phyloP scores from a whole-genome alignment of 1,140 invertebrate genomes.

The fruit fly (Drosophila melanogaster) region DNA sequence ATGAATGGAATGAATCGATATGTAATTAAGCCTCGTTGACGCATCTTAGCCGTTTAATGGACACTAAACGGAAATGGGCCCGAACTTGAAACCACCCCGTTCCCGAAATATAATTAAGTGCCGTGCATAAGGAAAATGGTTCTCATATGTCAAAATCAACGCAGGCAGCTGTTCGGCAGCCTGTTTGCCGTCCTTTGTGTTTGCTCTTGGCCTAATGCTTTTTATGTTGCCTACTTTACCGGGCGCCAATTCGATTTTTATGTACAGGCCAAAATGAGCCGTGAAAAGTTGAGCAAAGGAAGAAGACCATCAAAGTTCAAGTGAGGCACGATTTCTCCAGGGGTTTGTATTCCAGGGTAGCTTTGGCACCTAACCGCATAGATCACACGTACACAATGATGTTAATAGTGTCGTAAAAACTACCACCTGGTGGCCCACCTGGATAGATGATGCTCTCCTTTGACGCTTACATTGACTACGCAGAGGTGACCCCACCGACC shows the following conservation, averaged over 20 bases:
- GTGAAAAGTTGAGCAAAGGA: conserved; percentile 13
- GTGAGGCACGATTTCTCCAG: conserved; percentile 29
- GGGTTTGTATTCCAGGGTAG: neutral
- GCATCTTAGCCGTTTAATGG: conserved; percentile 33
- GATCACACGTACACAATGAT: conserved; percentile 74
- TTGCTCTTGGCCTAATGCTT: conserved; percentile 40
- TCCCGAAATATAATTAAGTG: conserved; percentile 64
- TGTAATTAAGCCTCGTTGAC: conserved; percentile 35
- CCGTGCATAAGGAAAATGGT: conserved; percentile 37
- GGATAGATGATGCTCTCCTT: conserved; percentile 26
- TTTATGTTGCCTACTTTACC: conserved; percentile 58
- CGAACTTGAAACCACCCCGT: conserved; percentile 12
- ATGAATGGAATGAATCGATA: conserved; percentile 34
- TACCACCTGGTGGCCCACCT: conserved; percentile 22
- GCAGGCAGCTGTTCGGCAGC: conserved; percentile 51
- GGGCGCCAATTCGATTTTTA: conserved; percentile 56
- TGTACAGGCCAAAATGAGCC: conserved; percentile 25
- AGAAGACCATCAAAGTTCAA: conserved; percentile 52
- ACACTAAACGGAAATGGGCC: conserved; percentile 13
- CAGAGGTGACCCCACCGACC: conserved; percentile 45
- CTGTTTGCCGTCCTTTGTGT: conserved; percentile 35
- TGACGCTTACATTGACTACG: conserved; percentile 64
- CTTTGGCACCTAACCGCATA: conserved; percentile 34
- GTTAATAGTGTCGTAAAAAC: conserved; percentile 77
- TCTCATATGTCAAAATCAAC: conserved; percentile 79